Evolutionary conservation across 1,140 invertebrate species (phyloP).

Genomic region (Centruroides vittatus): DNA sequence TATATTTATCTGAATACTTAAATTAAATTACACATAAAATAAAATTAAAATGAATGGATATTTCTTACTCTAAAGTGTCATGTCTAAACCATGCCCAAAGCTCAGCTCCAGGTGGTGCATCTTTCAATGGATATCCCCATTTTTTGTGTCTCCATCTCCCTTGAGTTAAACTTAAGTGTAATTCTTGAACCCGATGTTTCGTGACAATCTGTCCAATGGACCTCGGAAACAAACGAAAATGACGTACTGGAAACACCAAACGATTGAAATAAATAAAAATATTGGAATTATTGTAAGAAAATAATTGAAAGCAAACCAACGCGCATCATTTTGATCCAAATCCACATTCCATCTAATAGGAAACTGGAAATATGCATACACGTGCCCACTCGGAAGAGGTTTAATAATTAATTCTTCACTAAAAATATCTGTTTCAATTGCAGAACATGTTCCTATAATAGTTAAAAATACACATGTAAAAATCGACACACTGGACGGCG

Average conservation of each 20-base stretch:
- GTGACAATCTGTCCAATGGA: constrained; percentile 78
- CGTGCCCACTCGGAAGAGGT: constrained; percentile 54
- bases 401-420: constrained; percentile 67
- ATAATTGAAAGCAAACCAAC: constrained; percentile 23
- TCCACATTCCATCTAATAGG: constrained; percentile 51
- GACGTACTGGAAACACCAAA: constrained; percentile 28
- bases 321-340: constrained; percentile 37
- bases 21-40: too few relatives aligned
- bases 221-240: constrained; percentile 77
- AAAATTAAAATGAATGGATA: not conserved
- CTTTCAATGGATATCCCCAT: constrained; percentile 80
- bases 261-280: not conserved
- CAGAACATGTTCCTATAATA: too few relatives aligned
- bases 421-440: constrained; percentile 40
- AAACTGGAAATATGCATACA: constrained; percentile 76
- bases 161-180: constrained; percentile 81
- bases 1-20: too few relatives aligned
- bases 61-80: constrained; percentile 33
- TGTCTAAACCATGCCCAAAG: constrained; percentile 79
- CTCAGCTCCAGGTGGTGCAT: constrained; percentile 82
- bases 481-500: too few relatives aligned
- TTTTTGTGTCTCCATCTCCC: constrained; percentile 81
- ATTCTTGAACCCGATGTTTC: constrained; percentile 67
- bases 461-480: too few relatives aligned
- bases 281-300: not conserved